Percentiles rank a stretch among this genome's conserved stretches.
These are phyloP conservation scores for Drosophila demipolita DNA, from an alignment of 2,888 invertebrate species.

Conservation along the genomic window DNA sequence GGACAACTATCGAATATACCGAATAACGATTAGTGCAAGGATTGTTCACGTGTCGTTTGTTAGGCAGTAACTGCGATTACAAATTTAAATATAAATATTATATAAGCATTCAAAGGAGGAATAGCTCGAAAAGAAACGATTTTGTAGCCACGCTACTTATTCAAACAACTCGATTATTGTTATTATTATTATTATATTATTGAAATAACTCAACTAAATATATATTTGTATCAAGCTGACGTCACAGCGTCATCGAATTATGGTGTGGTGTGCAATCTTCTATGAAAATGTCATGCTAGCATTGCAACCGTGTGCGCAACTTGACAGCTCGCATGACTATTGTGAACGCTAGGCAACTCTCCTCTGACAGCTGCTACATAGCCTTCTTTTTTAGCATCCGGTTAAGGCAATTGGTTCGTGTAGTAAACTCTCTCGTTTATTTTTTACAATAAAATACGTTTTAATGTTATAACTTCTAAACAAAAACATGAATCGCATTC, in stretches of 20 bases:
- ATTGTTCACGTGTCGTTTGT: neutral
- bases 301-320: slow-evolving; percentile 25
- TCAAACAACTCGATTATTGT: neutral
- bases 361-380: slow-evolving; percentile 50
- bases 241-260: neutral
- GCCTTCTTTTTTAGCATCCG: slow-evolving; percentile 84
- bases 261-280: neutral
- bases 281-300: neutral
- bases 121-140: neutral
- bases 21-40: neutral
- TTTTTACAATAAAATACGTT: slow-evolving; percentile 45
- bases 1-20: slow-evolving; percentile 18
- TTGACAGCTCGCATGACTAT: slow-evolving; percentile 41
- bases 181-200: neutral
- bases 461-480: slow-evolving; percentile 27
- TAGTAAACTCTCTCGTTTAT: slow-evolving; percentile 62
- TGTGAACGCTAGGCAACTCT: slow-evolving; percentile 43
- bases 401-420: slow-evolving; percentile 82
- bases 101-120: neutral
- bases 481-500: slow-evolving; percentile 44
- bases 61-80: neutral
- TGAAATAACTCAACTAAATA: neutral
- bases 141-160: neutral
- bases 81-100: neutral
- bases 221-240: neutral